Evolutionary conservation across 2,797 vertebrate genomes (phyloP).

Genomic region (Notolabrus celidotus): DNA sequence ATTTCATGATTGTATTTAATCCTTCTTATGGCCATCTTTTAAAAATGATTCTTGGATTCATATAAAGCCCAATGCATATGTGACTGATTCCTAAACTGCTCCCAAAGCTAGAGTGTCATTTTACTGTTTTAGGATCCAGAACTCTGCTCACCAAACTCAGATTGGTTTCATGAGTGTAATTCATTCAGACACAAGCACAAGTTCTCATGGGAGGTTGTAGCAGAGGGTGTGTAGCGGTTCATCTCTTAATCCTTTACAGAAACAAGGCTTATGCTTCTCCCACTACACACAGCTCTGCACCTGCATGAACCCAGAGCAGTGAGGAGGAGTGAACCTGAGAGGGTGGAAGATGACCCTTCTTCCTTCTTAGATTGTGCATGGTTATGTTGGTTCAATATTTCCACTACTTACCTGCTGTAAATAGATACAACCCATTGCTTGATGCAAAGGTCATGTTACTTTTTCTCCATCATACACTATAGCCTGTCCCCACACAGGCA

Average conservation of each 20-base stretch:
- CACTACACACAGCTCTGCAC: conserved; percentile 2
- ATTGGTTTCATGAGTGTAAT: not conserved
- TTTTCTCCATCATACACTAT: conserved; percentile 4
- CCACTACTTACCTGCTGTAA: conserved; percentile 31
- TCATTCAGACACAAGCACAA: not conserved
- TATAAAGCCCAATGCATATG: not conserved
- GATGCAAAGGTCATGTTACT: not conserved
- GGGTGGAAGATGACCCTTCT: conserved; percentile 3
- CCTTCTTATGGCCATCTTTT: no score
- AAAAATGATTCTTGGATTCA: no score
- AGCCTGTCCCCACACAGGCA: not conserved
- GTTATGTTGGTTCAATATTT: conserved; percentile 22
- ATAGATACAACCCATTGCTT: conserved; percentile 9
- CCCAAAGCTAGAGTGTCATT: no score
- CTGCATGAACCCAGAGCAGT: conserved; percentile 9
- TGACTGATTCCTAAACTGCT: not conserved
- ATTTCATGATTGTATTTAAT: no score
- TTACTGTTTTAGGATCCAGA: not conserved
- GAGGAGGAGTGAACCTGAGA: conserved; percentile 16
- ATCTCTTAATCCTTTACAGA: conserved; percentile 15
- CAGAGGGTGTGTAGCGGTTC: not conserved
- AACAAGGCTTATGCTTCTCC: not conserved
- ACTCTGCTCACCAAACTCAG: conserved; percentile 15
- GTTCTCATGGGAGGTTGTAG: not conserved
- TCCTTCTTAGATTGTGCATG: not conserved